These are phyloP conservation scores for Hyperopisus bebe DNA, from an alignment of 2,113 vertebrate species.

Conservation along the genomic window DNA sequence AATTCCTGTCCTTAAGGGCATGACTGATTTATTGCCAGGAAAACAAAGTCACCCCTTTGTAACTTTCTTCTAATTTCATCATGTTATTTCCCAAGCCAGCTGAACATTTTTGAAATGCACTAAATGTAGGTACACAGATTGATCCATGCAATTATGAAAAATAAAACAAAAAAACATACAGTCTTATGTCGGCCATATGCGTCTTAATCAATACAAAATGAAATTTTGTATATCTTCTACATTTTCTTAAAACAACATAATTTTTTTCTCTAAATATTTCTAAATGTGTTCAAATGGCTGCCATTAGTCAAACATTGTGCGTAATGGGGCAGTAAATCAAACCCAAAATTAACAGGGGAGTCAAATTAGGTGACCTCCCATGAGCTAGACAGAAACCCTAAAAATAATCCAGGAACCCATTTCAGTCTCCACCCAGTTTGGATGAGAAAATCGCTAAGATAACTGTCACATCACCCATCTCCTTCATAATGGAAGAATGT, in stretches of 20 bases:
- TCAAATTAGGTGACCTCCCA: neutral
- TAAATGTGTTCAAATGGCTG: neutral
- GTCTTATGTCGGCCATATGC: constrained; percentile 26
- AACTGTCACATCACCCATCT: neutral
- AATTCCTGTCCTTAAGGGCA: constrained; percentile 31
- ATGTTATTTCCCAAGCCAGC: constrained; percentile 8
- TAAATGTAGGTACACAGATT: constrained; percentile 20
- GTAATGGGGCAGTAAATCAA: neutral
- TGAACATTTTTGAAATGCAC: neutral
- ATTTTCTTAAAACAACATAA: neutral
- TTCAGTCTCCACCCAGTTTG: neutral
- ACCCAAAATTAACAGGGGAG: neutral
- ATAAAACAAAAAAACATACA: neutral
- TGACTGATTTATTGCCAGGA: constrained; percentile 39
- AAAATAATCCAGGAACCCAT: neutral
- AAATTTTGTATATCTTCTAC: neutral
- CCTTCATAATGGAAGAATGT: neutral
- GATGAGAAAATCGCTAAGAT: neutral
- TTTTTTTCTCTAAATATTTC: neutral
- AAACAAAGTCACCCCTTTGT: constrained; percentile 33
- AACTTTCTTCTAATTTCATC: neutral
- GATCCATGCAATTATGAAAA: neutral
- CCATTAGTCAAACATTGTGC: neutral
- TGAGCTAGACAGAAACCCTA: neutral
- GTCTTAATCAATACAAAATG: constrained; percentile 51